phyloP scores from a whole-genome alignment of 1,140 invertebrate species.

The Maconellicoccus hirsutus region DNA sequence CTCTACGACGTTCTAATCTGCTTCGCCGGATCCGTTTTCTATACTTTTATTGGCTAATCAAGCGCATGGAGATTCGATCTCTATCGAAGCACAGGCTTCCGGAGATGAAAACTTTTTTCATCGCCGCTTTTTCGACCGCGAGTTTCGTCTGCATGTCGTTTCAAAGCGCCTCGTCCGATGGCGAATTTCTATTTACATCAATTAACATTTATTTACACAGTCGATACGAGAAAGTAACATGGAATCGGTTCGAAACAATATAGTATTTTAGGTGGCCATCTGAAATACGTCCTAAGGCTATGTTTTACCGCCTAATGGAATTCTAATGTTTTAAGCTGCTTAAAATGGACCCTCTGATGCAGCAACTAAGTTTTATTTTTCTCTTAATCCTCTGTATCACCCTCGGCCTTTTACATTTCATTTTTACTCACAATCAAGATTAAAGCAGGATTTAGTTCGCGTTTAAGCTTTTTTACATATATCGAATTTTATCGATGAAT shows the following conservation, averaged over 20 bases:
- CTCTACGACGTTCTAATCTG: background rate
- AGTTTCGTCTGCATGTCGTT: background rate
- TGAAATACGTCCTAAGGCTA: constrained; percentile 20
- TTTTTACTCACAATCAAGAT: constrained; percentile 1
- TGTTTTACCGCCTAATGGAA: constrained; percentile 22
- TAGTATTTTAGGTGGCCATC: constrained; percentile 15
- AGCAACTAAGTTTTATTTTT: constrained; percentile 19
- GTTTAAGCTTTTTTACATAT: background rate
- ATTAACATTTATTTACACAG: constrained; percentile 22
- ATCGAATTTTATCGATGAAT: no score
- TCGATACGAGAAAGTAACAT: constrained; percentile 11
- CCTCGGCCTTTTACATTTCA: constrained; percentile 22
- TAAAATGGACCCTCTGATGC: constrained; percentile 21
- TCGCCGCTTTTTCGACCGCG: background rate
- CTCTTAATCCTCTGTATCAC: constrained; percentile 22
- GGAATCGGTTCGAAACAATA: constrained; percentile 5
- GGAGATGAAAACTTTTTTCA: background rate
- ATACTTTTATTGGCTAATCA: constrained; percentile 13
- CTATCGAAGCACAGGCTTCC: background rate
- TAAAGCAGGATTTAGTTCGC: background rate
- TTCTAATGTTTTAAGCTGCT: constrained; percentile 22
- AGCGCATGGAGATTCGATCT: background rate
- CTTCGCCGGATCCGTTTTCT: background rate
- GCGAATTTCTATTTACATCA: constrained; percentile 15
- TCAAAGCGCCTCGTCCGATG: background rate